phyloP scores from a whole-genome alignment of 1,140 invertebrate species.

The Tetraneura akinire region DNA sequence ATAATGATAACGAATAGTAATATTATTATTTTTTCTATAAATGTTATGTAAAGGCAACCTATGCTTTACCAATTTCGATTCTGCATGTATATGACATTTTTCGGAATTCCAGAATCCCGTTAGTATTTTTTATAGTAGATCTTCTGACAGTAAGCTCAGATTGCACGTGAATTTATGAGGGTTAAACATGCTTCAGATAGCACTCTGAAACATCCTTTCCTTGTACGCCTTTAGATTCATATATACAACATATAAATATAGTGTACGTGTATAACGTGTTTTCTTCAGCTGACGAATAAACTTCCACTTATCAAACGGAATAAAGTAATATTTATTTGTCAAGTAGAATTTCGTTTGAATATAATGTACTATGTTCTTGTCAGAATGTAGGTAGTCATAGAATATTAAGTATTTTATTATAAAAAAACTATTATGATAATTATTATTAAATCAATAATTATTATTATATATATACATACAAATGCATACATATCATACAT shows the following conservation, averaged over 20 bases:
- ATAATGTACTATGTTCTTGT: too few relatives aligned
- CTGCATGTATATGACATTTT: constrained; percentile 19
- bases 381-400: too few relatives aligned
- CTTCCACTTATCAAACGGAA: constrained; percentile 37
- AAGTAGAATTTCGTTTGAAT: not conserved
- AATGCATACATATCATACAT: too few relatives aligned
- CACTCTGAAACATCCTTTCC: constrained; percentile 28
- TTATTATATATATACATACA: too few relatives aligned
- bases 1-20: too few relatives aligned
- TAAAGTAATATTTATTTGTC: constrained; percentile 9
- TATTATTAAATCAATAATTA: too few relatives aligned
- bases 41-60: too few relatives aligned
- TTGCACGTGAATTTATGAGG: constrained; percentile 33
- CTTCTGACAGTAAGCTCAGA: constrained; percentile 34
- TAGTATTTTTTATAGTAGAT: constrained; percentile 11
- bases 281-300: constrained; percentile 31
- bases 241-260: too few relatives aligned
- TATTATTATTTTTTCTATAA: too few relatives aligned
- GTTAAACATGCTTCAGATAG: constrained; percentile 35
- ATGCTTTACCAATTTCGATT: not conserved
- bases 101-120: not conserved
- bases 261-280: constrained; percentile 18
- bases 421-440: too few relatives aligned
- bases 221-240: not conserved
- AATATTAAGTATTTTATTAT: too few relatives aligned